These are phyloP conservation scores for Parasteatoda lunata DNA, from an alignment of 2,888 invertebrate species.

Conservation along the genomic window DNA sequence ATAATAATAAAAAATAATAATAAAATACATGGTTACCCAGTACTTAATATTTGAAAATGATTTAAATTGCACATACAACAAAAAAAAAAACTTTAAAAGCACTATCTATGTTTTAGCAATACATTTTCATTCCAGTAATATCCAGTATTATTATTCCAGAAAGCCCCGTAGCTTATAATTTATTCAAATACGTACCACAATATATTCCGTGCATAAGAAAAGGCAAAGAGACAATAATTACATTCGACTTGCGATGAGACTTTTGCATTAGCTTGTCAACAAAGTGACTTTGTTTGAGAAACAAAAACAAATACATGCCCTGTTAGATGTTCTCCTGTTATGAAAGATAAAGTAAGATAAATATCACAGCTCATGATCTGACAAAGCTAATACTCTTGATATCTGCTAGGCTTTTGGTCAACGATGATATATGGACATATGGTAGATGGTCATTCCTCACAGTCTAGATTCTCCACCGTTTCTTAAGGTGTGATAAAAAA, in stretches of 20 bases:
- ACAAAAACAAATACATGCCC: constrained; percentile 6
- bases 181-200: too few species aligned
- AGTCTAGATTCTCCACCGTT: constrained; percentile 1
- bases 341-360: constrained; percentile 54
- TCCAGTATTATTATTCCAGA: too few species aligned
- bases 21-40: too few species aligned
- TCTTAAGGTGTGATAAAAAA: too few species aligned
- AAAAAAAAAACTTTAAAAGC: too few species aligned
- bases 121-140: too few species aligned
- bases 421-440: constrained; percentile 37
- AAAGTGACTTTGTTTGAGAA: not conserved
- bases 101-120: too few species aligned
- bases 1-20: too few species aligned
- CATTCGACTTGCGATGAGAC: not conserved
- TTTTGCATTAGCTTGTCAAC: not conserved
- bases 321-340: constrained; percentile 15
- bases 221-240: not conserved
- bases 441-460: constrained; percentile 38
- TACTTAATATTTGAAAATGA: too few species aligned
- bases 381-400: constrained; percentile 39
- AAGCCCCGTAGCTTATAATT: too few species aligned
- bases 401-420: constrained; percentile 38
- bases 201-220: too few species aligned
- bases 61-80: too few species aligned
- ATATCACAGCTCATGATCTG: constrained; percentile 38